phyloP scores from a whole-genome alignment of 2,797 vertebrate genomes.

The Halcyon chelicuti region DNA sequence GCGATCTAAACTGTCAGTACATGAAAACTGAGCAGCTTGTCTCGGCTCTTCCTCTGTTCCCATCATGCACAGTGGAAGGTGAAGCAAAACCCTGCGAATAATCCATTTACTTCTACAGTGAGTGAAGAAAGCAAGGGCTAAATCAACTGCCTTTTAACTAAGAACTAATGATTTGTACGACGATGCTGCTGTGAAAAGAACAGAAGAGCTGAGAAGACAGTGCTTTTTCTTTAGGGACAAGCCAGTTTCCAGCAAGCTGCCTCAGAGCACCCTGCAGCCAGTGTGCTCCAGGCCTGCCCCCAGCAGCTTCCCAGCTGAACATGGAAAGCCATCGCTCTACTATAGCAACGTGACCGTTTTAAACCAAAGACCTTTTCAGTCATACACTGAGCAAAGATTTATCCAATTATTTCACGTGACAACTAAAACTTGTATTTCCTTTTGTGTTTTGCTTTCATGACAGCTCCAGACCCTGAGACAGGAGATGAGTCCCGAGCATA shows the following conservation, averaged over 20 bases:
- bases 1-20: background rate
- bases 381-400: background rate
- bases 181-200: background rate
- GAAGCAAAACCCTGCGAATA: background rate
- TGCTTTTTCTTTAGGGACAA: background rate
- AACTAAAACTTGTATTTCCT: background rate
- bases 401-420: background rate
- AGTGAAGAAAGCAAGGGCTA: background rate
- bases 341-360: background rate
- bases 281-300: rapidly evolving
- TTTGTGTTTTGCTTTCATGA: background rate
- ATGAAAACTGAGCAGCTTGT: background rate
- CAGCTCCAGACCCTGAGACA: background rate
- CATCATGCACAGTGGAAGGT: background rate
- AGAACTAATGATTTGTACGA: background rate
- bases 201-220: background rate
- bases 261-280: background rate
- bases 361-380: background rate
- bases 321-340: background rate
- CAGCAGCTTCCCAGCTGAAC: background rate
- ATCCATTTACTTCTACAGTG: background rate
- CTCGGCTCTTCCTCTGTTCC: background rate
- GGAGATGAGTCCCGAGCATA: background rate
- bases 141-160: background rate
- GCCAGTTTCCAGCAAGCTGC: background rate